phyloP scores from a whole-genome alignment of 2,888 invertebrate genomes.

The Hyalella azteca region DNA sequence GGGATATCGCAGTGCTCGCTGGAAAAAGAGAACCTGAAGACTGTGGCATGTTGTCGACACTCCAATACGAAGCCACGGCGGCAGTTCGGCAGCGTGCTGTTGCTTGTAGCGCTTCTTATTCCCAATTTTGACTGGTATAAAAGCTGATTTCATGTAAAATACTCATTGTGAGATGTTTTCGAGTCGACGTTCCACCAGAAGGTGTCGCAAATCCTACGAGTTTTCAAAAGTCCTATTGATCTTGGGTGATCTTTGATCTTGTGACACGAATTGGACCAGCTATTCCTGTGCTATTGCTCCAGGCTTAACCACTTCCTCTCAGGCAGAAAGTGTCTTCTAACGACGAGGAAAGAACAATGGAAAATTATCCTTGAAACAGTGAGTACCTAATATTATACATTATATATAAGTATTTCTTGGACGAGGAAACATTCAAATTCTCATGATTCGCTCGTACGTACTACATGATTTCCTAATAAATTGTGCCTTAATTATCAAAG shows the following conservation, averaged over 20 bases:
- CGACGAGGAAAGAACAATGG: too few relatives aligned
- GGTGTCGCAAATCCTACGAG: not conserved
- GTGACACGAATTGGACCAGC: not conserved
- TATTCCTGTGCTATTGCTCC: not conserved
- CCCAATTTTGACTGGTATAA: not conserved
- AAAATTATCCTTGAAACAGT: too few relatives aligned
- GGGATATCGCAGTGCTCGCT: constrained; percentile 30
- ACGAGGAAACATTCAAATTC: too few relatives aligned
- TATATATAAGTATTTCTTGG: too few relatives aligned
- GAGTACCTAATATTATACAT: too few relatives aligned
- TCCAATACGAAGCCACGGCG: constrained; percentile 34
- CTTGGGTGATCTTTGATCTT: not conserved
- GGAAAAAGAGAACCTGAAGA: constrained; percentile 34
- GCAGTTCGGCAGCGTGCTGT: constrained; percentile 24
- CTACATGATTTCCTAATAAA: too few relatives aligned
- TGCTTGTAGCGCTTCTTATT: constrained; percentile 21
- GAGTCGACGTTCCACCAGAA: not conserved
- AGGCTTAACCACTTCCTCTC: not conserved
- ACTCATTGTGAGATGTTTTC: not conserved
- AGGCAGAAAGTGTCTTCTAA: too few relatives aligned
- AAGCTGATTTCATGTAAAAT: not conserved
- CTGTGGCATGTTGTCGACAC: constrained; percentile 36
- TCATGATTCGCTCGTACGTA: too few relatives aligned
- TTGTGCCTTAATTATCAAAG: too few relatives aligned
- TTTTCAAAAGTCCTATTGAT: not conserved